Conservation (phyloP, 2,113 vertebrate genomes). For the Xenopus borealis region DNA sequence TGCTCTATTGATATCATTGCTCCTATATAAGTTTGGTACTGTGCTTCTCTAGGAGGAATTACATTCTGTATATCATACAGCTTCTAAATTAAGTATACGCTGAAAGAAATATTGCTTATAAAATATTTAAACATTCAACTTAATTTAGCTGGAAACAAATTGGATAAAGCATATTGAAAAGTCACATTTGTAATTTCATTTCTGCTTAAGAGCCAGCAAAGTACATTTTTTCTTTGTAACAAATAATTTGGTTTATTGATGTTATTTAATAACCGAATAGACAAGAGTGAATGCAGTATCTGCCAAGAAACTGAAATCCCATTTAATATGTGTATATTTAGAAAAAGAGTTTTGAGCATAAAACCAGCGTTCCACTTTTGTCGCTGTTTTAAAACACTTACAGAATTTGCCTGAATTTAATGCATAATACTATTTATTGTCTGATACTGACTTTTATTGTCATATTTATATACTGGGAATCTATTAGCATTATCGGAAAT, state of each 20-base stretch:
- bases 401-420: too few relatives aligned
- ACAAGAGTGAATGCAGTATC: conserved; percentile 20
- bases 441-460: too few relatives aligned
- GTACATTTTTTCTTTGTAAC: conserved; percentile 15
- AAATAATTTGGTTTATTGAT: conserved; percentile 36
- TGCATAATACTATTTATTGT: too few relatives aligned
- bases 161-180: conserved; percentile 40
- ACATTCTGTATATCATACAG: conserved; percentile 10
- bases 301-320: conserved; percentile 12
- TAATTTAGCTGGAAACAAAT: conserved; percentile 35
- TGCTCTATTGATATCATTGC: background rate
- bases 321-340: conserved; percentile 17
- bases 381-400: background rate
- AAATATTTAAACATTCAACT: conserved; percentile 38
- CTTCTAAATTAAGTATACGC: conserved; percentile 36
- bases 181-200: conserved; percentile 37
- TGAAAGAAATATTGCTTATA: conserved; percentile 40
- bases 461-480: too few relatives aligned
- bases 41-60: conserved; percentile 20
- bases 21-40: background rate
- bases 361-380: background rate
- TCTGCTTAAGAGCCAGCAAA: conserved; percentile 33
- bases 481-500: too few relatives aligned
- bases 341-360: background rate
- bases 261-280: conserved; percentile 37